Percentiles rank a stretch among this genome's conserved stretches.
phyloP scores from a whole-genome alignment of 2,113 vertebrate genomes.

The Brachyhypopomus gauderio region DNA sequence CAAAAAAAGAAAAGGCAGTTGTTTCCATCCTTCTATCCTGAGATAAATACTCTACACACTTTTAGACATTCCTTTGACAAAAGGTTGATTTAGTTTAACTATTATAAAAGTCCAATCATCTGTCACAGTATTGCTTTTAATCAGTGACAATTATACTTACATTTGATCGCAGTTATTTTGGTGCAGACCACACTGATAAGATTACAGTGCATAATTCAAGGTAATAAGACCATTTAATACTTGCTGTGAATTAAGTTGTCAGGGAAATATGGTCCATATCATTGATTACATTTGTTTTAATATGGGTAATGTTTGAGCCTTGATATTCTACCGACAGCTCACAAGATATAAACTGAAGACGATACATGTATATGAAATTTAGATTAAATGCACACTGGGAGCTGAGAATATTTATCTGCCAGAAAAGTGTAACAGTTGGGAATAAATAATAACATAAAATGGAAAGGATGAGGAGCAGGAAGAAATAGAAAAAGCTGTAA shows the following conservation, averaged over 20 bases:
- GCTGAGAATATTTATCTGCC: slow-evolving; percentile 20
- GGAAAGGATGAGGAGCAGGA: not conserved
- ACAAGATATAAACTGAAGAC: too few species aligned
- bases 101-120: too few species aligned
- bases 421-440: slow-evolving; percentile 17
- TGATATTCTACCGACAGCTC: slow-evolving; percentile 21
- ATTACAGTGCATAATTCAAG: not conserved
- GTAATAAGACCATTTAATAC: too few species aligned
- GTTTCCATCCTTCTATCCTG: too few species aligned
- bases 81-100: too few species aligned
- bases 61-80: not conserved
- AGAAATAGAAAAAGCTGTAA: not conserved
- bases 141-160: too few species aligned
- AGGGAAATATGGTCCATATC: not conserved
- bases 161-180: not conserved
- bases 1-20: not conserved
- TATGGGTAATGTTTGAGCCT: not conserved
- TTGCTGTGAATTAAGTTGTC: not conserved
- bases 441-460: not conserved
- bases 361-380: not conserved
- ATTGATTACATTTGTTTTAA: not conserved
- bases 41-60: not conserved
- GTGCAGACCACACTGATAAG: not conserved
- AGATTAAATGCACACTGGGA: slow-evolving; percentile 14
- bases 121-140: too few species aligned